Base-by-base conservation (phyloP, 2,888 invertebrate genomes). In the Catonia carolina region DNA sequence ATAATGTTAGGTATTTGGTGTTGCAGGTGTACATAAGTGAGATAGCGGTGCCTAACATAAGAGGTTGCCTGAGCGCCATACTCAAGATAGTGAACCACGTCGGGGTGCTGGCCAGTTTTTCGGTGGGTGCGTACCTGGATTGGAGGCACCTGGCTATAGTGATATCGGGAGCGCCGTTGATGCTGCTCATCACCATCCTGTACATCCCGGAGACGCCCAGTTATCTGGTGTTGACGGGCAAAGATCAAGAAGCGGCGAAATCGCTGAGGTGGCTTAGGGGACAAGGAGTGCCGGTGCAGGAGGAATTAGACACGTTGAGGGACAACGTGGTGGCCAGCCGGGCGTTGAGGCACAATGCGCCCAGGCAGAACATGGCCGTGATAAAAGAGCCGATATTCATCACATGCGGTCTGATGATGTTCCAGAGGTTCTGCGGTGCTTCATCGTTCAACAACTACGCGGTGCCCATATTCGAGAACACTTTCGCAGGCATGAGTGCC, bases 181-280 rank as follows among this genome's bases (percentile, higher is more conserved):
- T 88, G 60, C 81, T 89, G 60, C 85, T 89, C 72, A 63, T 75
- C 14, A 83, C 85, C 5, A 82, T 87, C 55, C 78, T 86, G 52
- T 84, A 84, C 70, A 84, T 92, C 67, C 93, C 93, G 27, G 94
- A 95, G 75, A 91, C 92, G 36, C 94, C 94, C 14, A 86, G 89
- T 68, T 89, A 85, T 72, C 78, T 90, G 60, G 83, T 89, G 2
- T 77, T 89, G 1, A 82, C 83, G 54, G 89, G 89, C 1, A 79
- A 82, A 67, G 87, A 89, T 67, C 81, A 83, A 61, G 84, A 86
- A 62, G 79, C 79, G 1, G 79, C 83, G 41, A 77, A 79, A 68
- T 85, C 91, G 35, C 74, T 94, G 15, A 79, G 85, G 49, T 89
- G 88, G 86, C 74, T 94, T 15, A 78, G 92, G n/a, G 87, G 87